Percentiles rank a stretch among this genome's conserved stretches.
Conservation (phyloP, 2,113 vertebrate species). For the Stegastes partitus region DNA sequence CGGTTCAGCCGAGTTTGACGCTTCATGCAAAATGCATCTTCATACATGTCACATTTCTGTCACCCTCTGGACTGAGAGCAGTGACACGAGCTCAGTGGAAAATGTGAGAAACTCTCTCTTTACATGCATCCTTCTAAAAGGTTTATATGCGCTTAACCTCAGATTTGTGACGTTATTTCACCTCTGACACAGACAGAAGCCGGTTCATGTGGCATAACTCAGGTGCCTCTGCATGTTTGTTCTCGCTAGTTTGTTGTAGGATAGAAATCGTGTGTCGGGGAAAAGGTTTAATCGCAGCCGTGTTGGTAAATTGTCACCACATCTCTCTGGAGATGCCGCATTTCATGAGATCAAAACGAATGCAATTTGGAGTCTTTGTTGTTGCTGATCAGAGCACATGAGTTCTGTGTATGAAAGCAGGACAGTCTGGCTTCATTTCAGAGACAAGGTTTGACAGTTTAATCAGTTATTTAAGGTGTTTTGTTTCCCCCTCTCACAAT, state of each 20-base stretch:
- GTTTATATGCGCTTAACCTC: background rate
- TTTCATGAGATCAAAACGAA: background rate
- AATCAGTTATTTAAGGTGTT: background rate
- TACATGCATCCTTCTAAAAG: background rate
- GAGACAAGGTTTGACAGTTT: background rate
- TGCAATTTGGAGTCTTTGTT: background rate
- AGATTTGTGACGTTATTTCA: background rate
- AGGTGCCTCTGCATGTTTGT: no score
- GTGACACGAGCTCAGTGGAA: background rate
- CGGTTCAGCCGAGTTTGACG: slow-evolving; percentile 1
- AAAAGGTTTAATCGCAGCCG: background rate
- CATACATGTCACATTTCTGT: background rate
- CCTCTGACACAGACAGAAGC: background rate
- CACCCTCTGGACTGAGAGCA: slow-evolving; percentile 9
- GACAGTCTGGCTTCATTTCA: background rate
- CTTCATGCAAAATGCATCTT: background rate
- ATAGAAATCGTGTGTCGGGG: no score
- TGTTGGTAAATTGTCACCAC: background rate
- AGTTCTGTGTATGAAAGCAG: background rate
- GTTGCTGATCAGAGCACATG: background rate
- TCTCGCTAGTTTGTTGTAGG: no score
- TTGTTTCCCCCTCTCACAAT: background rate
- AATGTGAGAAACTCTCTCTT: background rate
- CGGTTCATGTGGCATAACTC: background rate
- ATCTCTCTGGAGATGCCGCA: background rate